Evolutionary conservation across 1,140 invertebrate species (phyloP), one percentile per base, ranked within the genome.

Genomic region (Sitophilus oryzae): DNA sequence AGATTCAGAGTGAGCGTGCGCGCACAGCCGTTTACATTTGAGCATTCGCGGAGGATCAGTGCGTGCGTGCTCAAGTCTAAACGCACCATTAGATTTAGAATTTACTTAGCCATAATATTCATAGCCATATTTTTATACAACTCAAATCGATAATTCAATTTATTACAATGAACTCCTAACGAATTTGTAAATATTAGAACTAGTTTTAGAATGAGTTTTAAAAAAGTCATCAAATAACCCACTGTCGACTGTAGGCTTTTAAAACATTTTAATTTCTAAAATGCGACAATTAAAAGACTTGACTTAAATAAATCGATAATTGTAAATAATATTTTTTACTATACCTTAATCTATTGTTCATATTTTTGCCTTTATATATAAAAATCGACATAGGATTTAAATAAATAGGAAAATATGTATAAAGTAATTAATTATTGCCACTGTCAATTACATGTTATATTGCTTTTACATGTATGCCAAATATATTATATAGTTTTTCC

Each of bases 231-330:
- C 1, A 2, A 42, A 21, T 42, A 38, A 38, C 11, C 36, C 18
- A 20, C 40, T 42, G 40, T 42, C 21, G 15, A 19, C 19, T 5
- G 19, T 42, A 21, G 5, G n/a, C 23, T 9, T 34, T 47, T 21
- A 37, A 48, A 19, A 23, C 8, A 18, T 35, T 49, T 30, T 15
- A 37, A 20, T 8, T 37, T 38, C 35, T 37, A 35, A 15, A 41
- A 51, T 20, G 10, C 43, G 5, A 44, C 16, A 20, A 44, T 42
- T 44, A 52, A 52, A 52, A 52, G 50, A 52, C 50, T 52, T 52
- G 42, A 42, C 46, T 15, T 49, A 49, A 30, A 37, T 37, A 49
- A 52, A 44, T 50, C 6, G 14, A 16, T 42, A 6, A n/a, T n/a
- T 42, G 40, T 42, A 42, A 10, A 42, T 42, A 42, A 18, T 42